Evolutionary conservation across 2,113 vertebrate genomes (phyloP).

Genomic region (Sebastes schlegelii): DNA sequence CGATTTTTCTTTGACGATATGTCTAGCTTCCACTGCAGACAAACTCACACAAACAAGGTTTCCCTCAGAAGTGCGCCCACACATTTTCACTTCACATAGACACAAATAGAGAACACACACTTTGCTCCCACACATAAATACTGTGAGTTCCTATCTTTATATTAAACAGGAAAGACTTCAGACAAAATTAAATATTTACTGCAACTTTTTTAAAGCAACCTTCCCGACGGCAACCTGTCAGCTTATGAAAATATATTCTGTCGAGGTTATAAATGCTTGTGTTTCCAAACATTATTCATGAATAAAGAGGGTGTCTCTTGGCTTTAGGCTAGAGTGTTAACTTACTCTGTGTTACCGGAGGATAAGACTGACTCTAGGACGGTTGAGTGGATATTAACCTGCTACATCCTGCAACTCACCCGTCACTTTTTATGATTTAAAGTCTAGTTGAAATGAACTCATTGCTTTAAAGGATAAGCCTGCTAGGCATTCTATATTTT

Average conservation of each 20-base stretch:
- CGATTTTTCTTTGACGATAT: background rate
- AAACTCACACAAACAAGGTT: constrained; percentile 23
- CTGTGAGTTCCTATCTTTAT: constrained; percentile 12
- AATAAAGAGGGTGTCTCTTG: constrained; percentile 17
- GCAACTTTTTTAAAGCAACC: constrained; percentile 34
- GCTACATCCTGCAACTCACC: constrained; percentile 2
- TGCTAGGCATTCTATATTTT: background rate
- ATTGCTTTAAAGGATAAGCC: background rate
- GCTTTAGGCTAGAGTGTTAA: constrained; percentile 17
- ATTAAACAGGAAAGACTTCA: constrained; percentile 37
- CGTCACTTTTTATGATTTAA: background rate
- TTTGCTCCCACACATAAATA: background rate
- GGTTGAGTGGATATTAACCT: constrained; percentile 31
- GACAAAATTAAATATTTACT: constrained; percentile 46
- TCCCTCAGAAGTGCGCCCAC: constrained; percentile 15
- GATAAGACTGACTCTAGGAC: constrained; percentile 18
- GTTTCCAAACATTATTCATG: constrained; percentile 30
- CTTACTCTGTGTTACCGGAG: background rate
- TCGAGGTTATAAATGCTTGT: constrained; percentile 27
- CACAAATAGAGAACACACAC: constrained; percentile 11
- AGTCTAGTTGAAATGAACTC: background rate
- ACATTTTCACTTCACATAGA: constrained; percentile 4
- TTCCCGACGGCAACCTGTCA: constrained; percentile 34
- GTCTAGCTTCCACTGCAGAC: constrained; percentile 1
- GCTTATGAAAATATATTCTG: constrained; percentile 33